phyloP scores from a whole-genome alignment of 2,797 vertebrate genomes.

The Myotis vivesi region DNA sequence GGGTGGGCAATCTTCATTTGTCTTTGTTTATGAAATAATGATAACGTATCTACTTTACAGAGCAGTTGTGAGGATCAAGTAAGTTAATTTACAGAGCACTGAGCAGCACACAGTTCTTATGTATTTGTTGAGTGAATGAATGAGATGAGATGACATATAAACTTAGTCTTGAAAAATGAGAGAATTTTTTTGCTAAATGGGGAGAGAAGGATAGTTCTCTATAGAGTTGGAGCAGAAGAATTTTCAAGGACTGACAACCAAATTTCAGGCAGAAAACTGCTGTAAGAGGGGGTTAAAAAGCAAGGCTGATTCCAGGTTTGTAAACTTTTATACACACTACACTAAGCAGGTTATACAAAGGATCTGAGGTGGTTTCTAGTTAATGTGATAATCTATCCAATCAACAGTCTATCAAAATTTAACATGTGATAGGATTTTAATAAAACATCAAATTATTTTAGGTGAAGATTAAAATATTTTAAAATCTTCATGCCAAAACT shows the following conservation, averaged over 20 bases:
- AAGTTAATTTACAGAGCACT: neutral
- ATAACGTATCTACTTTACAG: neutral
- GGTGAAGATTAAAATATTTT: neutral
- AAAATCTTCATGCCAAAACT: neutral
- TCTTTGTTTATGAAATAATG: neutral
- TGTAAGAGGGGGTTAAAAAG: neutral
- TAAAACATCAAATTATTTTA: neutral
- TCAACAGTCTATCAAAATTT: neutral
- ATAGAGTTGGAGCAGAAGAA: neutral
- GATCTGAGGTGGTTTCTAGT: neutral
- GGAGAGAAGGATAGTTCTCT: neutral
- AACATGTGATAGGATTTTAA: neutral
- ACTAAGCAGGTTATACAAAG: neutral
- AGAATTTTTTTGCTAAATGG: neutral
- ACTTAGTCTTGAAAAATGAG: neutral
- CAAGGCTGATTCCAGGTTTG: neutral
- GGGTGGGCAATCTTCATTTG: neutral
- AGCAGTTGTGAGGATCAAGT: neutral
- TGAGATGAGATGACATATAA: neutral
- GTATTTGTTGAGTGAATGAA: neutral
- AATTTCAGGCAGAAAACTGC: neutral
- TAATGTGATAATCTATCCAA: neutral
- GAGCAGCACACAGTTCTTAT: neutral
- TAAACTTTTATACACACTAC: neutral
- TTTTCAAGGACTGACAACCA: neutral